A percentile compares a stretch with the other conserved stretches of the same genome.
Conservation (phyloP, 2,113 vertebrate genomes). For the Poeciliopsis prolifica region DNA sequence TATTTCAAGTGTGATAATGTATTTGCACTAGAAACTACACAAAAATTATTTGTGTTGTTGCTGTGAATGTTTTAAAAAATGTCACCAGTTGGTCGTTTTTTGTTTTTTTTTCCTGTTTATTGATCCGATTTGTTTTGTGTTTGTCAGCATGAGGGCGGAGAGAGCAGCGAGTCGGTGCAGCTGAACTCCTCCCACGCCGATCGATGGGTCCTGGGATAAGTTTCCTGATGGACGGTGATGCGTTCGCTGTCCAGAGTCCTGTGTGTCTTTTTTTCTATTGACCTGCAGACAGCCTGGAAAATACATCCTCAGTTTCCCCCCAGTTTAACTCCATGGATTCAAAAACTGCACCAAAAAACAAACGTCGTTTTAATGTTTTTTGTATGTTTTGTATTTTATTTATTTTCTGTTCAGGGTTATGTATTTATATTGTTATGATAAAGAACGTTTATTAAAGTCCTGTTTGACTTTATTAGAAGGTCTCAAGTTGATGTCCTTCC, state of each 20-base stretch:
- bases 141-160: constrained; percentile 61
- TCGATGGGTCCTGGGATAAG: constrained; percentile 68
- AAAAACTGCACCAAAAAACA: constrained; percentile 15
- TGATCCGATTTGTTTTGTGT: neutral
- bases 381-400: constrained; percentile 72
- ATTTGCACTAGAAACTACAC: too few relatives aligned
- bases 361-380: constrained; percentile 55
- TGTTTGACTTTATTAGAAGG: constrained; percentile 48
- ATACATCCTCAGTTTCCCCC: constrained; percentile 8
- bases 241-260: constrained; percentile 25
- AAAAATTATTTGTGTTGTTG: too few relatives aligned
- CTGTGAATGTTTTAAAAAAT: neutral
- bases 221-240: constrained; percentile 6
- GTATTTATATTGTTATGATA: constrained; percentile 71
- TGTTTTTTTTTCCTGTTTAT: neutral
- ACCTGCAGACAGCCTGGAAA: constrained; percentile 26
- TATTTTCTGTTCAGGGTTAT: constrained; percentile 61
- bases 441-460: constrained; percentile 69
- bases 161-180: constrained; percentile 71
- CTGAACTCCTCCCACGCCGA: constrained; percentile 71
- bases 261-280: neutral
- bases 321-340: constrained; percentile 35
- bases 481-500: neutral
- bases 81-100: neutral
- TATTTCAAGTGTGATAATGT: too few relatives aligned